These are phyloP conservation scores for Drosophila willistoni DNA, from an alignment of 1,140 invertebrate species.

Conservation along the genomic window DNA sequence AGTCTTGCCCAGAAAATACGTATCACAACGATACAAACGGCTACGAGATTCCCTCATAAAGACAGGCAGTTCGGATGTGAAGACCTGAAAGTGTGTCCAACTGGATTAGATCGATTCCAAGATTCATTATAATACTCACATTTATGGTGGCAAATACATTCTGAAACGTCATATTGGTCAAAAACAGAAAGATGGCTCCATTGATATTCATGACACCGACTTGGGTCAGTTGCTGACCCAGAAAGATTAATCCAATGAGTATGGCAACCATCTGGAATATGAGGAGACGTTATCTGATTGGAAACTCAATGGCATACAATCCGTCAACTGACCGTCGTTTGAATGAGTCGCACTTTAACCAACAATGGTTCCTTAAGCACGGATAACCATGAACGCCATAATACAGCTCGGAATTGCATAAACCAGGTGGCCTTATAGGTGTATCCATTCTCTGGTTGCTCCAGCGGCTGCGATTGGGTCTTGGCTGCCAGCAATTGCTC, in stretches of 20 bases:
- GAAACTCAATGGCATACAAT: too few relatives aligned
- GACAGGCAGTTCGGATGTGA: conserved; percentile 95
- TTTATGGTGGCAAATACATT: conserved; percentile 95
- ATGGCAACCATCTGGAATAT: conserved; percentile 90
- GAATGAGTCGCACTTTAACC: conserved; percentile 93
- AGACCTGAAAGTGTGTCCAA: conserved; percentile 87
- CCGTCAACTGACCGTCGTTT: conserved; percentile 91
- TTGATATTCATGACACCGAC: conserved; percentile 98
- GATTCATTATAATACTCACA: conserved; percentile 85
- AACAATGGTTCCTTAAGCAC: conserved; percentile 95
- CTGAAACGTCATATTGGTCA: conserved; percentile 97
- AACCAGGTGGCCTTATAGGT: conserved; percentile 94
- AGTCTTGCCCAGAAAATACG: conserved; percentile 97
- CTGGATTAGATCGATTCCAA: neutral
- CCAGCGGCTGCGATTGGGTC: conserved; percentile 77
- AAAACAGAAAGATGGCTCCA: conserved; percentile 95
- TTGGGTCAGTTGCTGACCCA: conserved; percentile 92
- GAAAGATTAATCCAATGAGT: conserved; percentile 95
- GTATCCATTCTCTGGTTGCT: conserved; percentile 79
- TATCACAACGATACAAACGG: conserved; percentile 95
- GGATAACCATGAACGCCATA: conserved; percentile 95
- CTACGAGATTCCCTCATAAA: conserved; percentile 96
- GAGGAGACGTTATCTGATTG: neutral
- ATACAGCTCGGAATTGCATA: conserved; percentile 93
- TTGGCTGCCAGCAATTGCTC: conserved; percentile 76